These are phyloP conservation scores for Distichodus sexfasciatus DNA, from an alignment of 2,797 vertebrate species.

Conservation along the genomic window DNA sequence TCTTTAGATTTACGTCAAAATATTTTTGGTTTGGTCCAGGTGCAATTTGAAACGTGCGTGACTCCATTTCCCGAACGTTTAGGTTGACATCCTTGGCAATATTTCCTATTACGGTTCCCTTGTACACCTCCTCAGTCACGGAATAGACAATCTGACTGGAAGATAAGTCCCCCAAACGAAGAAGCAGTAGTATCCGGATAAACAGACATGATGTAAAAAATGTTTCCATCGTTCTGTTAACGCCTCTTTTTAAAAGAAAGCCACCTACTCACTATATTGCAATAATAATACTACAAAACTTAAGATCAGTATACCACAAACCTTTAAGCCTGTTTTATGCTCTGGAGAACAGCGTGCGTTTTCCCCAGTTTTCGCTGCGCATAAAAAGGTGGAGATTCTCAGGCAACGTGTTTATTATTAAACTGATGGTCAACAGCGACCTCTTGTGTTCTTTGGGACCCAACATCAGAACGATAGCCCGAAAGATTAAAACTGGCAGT, in stretches of 20 bases:
- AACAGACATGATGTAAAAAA: not conserved
- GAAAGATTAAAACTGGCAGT: too few species aligned
- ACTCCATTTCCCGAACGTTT: slow-evolving; percentile 57
- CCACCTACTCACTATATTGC: too few species aligned
- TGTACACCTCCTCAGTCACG: slow-evolving; percentile 65
- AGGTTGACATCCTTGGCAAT: slow-evolving; percentile 67
- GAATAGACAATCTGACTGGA: slow-evolving; percentile 67
- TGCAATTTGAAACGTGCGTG: slow-evolving; percentile 65
- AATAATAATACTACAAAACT: not conserved
- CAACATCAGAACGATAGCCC: too few species aligned
- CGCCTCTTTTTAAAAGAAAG: not conserved
- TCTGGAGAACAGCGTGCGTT: not conserved
- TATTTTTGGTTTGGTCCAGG: slow-evolving; percentile 59
- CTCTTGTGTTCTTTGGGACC: slow-evolving; percentile 36
- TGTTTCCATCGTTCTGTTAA: not conserved
- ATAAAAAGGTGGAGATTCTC: slow-evolving; percentile 1
- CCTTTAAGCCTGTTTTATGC: not conserved
- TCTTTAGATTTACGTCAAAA: slow-evolving; percentile 68
- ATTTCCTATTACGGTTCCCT: slow-evolving; percentile 65
- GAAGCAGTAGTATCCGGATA: not conserved
- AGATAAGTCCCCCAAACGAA: slow-evolving; percentile 12
- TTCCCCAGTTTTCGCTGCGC: not conserved
- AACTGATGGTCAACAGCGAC: slow-evolving; percentile 47
- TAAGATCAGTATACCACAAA: not conserved
- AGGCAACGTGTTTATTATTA: not conserved